A percentile compares a stretch with the other conserved stretches of the same genome.
phyloP scores from a whole-genome alignment of 2,888 invertebrate species.

The Caenorhabditis panamensis region DNA sequence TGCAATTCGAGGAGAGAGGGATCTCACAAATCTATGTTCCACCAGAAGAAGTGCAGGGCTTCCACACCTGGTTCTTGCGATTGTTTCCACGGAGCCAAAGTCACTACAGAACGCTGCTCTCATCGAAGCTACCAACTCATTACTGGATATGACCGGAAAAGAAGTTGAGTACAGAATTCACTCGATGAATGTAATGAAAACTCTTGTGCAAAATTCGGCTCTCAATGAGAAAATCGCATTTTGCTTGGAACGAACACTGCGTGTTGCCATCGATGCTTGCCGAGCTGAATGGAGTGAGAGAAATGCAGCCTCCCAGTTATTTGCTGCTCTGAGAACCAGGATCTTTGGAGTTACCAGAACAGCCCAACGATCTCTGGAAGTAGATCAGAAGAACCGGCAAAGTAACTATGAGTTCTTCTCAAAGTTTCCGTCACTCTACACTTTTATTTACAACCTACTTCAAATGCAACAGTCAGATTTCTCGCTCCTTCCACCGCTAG shows the following conservation, averaged over 20 bases:
- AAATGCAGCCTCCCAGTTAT: conserved; percentile 74
- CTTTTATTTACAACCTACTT: conserved; percentile 38
- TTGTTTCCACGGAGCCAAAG: conserved; percentile 72
- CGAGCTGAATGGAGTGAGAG: conserved; percentile 73
- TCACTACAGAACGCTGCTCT: conserved; percentile 19
- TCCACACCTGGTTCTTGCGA: conserved; percentile 91
- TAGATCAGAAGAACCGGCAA: conserved; percentile 69
- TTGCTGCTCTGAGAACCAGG: conserved; percentile 62
- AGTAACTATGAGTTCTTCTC: conserved; percentile 75
- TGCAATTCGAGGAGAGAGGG: conserved; percentile 78
- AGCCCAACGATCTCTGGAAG: conserved; percentile 58
- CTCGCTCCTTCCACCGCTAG: conserved; percentile 66
- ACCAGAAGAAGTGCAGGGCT: conserved; percentile 95
- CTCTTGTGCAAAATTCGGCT: conserved; percentile 88
- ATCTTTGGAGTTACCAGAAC: conserved; percentile 71
- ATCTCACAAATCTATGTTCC: conserved; percentile 84
- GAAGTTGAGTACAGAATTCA: conserved; percentile 84
- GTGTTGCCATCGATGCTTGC: conserved; percentile 61
- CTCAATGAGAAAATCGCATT: conserved; percentile 85
- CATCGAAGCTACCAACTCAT: conserved; percentile 33
- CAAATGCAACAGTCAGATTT: conserved; percentile 43
- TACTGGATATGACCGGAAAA: conserved; percentile 64
- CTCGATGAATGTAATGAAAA: conserved; percentile 90
- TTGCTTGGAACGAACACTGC: conserved; percentile 43
- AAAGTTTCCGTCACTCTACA: conserved; percentile 58